Conservation (phyloP, 2,113 vertebrate species). For the Eira barbara region DNA sequence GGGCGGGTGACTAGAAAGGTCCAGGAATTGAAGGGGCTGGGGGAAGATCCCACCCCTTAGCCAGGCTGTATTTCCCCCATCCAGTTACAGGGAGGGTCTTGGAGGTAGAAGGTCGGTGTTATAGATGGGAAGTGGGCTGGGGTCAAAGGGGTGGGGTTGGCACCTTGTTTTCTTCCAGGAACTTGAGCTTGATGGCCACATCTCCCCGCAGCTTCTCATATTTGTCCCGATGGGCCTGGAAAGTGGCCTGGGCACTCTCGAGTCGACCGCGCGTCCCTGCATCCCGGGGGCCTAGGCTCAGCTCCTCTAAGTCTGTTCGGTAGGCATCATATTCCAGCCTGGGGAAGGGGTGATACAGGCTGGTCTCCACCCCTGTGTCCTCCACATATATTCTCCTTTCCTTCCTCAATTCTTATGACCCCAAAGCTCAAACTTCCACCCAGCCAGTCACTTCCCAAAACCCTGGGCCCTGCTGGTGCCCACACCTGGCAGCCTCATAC, state of each 20-base stretch:
- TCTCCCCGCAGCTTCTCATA: slow-evolving; percentile 95
- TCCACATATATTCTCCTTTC: background rate
- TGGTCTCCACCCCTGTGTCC: background rate
- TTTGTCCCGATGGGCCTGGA: slow-evolving; percentile 94
- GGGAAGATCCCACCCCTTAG: background rate
- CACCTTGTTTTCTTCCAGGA: slow-evolving; percentile 99
- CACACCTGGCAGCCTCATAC: slow-evolving; percentile 95
- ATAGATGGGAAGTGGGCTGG: background rate
- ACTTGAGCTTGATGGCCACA: slow-evolving; percentile 96
- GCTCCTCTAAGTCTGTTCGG: slow-evolving; percentile 95
- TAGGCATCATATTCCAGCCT: slow-evolving; percentile 98
- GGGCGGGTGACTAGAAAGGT: background rate
- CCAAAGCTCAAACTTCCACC: background rate
- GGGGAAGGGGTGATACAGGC: background rate
- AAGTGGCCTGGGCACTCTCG: slow-evolving; percentile 91
- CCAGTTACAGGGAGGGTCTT: background rate
- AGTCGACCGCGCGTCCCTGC: slow-evolving; percentile 90
- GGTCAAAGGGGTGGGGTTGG: slow-evolving; percentile 59
- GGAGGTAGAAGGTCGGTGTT: background rate
- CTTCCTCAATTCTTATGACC: background rate
- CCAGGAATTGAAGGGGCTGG: background rate
- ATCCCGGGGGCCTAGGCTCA: slow-evolving; percentile 93
- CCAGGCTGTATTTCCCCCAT: background rate
- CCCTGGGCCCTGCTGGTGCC: slow-evolving; percentile 33
- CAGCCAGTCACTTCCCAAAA: slow-evolving; percentile 44